Conservation (phyloP, 2,113 vertebrate genomes). For the Perca flavescens region DNA sequence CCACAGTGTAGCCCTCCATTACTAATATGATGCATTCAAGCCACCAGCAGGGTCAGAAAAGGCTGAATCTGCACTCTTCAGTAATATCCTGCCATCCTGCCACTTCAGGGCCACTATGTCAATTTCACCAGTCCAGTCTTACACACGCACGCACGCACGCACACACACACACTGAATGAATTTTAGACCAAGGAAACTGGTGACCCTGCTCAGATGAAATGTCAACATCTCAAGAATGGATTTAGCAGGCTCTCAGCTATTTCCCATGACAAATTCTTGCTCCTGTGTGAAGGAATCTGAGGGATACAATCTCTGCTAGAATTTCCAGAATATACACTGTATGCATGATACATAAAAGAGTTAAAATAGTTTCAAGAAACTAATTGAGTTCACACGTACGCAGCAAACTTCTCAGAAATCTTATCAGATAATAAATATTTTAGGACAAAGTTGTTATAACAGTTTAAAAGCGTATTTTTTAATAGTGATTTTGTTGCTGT, state of each 20-base stretch:
- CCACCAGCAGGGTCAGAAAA: background rate
- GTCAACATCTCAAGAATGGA: conserved; percentile 38
- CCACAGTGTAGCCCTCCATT: background rate
- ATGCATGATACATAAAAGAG: no score
- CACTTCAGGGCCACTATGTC: background rate
- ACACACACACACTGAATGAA: conserved; percentile 17
- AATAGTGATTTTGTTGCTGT: no score
- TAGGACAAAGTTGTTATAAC: no score
- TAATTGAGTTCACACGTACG: no score
- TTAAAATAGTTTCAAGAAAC: no score
- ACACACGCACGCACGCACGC: conserved; percentile 19
- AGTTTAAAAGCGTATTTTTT: no score
- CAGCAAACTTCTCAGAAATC: no score
- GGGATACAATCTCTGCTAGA: conserved; percentile 14
- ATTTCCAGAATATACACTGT: background rate
- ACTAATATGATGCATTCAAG: background rate
- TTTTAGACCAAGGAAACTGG: conserved; percentile 48
- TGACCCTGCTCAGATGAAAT: conserved; percentile 48
- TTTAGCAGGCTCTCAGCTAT: conserved; percentile 24
- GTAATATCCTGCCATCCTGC: background rate
- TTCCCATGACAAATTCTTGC: conserved; percentile 47
- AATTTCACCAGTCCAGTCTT: conserved; percentile 4
- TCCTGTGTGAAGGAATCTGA: conserved; percentile 10
- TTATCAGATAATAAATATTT: no score
- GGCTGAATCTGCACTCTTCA: no score